Percentiles rank a stretch among this genome's conserved stretches.
These are phyloP conservation scores for Picathartes gymnocephalus DNA, from an alignment of 2,113 vertebrate genomes.

Conservation along the genomic window DNA sequence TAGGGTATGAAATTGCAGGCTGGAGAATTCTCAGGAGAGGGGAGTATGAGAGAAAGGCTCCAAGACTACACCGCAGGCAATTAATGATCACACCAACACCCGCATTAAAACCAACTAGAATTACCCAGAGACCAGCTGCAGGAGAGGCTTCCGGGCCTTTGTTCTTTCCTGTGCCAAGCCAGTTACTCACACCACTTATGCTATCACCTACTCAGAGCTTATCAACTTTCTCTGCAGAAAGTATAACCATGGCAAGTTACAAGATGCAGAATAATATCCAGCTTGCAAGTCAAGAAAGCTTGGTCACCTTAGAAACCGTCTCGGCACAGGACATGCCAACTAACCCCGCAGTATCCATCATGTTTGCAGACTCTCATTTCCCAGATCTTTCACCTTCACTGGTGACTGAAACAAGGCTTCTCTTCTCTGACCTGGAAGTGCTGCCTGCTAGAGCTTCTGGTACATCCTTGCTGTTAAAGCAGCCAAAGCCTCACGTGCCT, in stretches of 20 bases:
- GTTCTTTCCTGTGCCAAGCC: neutral
- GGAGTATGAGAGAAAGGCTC: neutral
- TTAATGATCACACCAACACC: conserved; percentile 38
- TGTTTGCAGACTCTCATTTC: neutral
- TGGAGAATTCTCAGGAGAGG: conserved; percentile 54
- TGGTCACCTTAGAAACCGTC: neutral
- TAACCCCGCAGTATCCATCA: neutral
- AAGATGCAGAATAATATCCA: neutral
- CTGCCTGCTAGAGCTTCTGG: neutral
- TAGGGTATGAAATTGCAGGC: conserved; percentile 40
- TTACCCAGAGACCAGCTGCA: neutral
- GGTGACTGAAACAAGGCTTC: neutral
- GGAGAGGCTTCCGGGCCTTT: neutral
- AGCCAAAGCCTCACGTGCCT: neutral
- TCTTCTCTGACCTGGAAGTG: neutral
- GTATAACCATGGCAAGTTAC: neutral
- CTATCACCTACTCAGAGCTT: neutral
- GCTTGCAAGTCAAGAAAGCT: neutral
- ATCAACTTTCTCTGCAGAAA: neutral
- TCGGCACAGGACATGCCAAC: neutral
- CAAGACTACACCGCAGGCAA: neutral
- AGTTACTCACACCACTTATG: neutral
- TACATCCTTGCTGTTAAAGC: neutral
- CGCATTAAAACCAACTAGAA: neutral
- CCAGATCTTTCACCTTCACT: conserved; percentile 30